phyloP scores from a whole-genome alignment of 30 jellyfish, hydroid and myxozoan species.

The Aurelia aurita region DNA sequence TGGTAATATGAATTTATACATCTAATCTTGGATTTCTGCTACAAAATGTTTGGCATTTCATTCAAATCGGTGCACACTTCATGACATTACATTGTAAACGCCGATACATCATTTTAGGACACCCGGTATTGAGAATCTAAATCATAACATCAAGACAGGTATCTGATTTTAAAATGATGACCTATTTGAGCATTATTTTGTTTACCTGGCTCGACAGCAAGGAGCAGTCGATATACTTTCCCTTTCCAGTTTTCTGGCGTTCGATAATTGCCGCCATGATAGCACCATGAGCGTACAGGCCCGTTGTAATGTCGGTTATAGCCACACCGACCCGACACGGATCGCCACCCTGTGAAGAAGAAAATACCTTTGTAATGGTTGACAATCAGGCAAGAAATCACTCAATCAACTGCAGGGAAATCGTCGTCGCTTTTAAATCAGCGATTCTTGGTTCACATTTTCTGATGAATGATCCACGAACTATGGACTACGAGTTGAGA shows the following conservation, averaged over 20 bases:
- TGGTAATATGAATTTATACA: no score
- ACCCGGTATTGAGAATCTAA: no score
- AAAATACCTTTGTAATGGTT: neutral
- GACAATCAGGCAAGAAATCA: neutral
- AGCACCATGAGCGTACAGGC: slow-evolving; percentile 69
- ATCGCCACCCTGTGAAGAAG: slow-evolving; percentile 43
- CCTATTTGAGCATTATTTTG: neutral
- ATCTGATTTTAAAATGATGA: no score
- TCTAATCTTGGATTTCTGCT: no score
- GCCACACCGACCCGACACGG: slow-evolving; percentile 73
- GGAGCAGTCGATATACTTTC: slow-evolving; percentile 49
- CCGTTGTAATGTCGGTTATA: slow-evolving; percentile 61
- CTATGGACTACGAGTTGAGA: no score
- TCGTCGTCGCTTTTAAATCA: neutral
- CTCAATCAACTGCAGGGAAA: neutral
- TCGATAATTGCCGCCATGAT: slow-evolving; percentile 56
- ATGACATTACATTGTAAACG: no score
- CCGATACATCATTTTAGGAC: no score
- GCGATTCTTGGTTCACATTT: no score
- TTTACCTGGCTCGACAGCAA: slow-evolving; percentile 54
- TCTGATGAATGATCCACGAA: no score
- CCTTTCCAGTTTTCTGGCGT: slow-evolving; percentile 46
- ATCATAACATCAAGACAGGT: no score
- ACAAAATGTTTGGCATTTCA: no score
- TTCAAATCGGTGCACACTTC: no score